phyloP scores from a whole-genome alignment of 2,888 invertebrate genomes.

The Odontomyia ornata region DNA sequence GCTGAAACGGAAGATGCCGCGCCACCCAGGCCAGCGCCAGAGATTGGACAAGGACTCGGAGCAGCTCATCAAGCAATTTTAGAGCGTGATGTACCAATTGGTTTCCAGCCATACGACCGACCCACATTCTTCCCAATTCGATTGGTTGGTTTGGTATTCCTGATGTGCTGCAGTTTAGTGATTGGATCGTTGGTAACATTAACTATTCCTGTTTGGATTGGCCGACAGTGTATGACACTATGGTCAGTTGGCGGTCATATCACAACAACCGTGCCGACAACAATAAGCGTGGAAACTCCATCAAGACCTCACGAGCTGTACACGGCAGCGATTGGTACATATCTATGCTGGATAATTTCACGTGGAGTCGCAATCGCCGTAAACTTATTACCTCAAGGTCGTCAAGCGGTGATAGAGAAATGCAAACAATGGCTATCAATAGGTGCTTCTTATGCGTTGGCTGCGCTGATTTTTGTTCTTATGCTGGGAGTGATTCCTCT shows the following conservation, averaged over 20 bases:
- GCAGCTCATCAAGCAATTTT: slow-evolving; percentile 90
- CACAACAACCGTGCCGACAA: slow-evolving; percentile 60
- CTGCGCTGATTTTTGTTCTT: slow-evolving; percentile 73
- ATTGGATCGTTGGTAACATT: slow-evolving; percentile 82
- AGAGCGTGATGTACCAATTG: slow-evolving; percentile 84
- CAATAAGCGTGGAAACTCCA: slow-evolving; percentile 55
- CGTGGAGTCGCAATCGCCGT: slow-evolving; percentile 82
- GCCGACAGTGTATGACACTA: slow-evolving; percentile 85
- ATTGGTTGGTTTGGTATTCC: slow-evolving; percentile 72
- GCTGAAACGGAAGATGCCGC: slow-evolving; percentile 58
- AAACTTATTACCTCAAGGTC: slow-evolving; percentile 90
- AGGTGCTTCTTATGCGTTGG: slow-evolving; percentile 79
- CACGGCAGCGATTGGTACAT: slow-evolving; percentile 92
- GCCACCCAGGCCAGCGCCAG: slow-evolving; percentile 61
- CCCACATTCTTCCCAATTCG: slow-evolving; percentile 84
- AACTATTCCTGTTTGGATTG: slow-evolving; percentile 90
- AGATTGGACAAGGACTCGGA: slow-evolving; percentile 68
- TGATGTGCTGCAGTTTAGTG: slow-evolving; percentile 86
- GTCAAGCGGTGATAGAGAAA: slow-evolving; percentile 76
- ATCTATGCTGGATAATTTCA: slow-evolving; percentile 93
- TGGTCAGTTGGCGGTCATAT: slow-evolving; percentile 74
- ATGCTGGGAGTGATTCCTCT: slow-evolving; percentile 91
- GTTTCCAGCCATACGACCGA: slow-evolving; percentile 89
- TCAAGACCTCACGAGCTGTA: slow-evolving; percentile 93
- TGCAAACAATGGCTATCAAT: slow-evolving; percentile 77